phyloP scores from a whole-genome alignment of 2,888 invertebrate species.

The Acanthosepion lycidas region DNA sequence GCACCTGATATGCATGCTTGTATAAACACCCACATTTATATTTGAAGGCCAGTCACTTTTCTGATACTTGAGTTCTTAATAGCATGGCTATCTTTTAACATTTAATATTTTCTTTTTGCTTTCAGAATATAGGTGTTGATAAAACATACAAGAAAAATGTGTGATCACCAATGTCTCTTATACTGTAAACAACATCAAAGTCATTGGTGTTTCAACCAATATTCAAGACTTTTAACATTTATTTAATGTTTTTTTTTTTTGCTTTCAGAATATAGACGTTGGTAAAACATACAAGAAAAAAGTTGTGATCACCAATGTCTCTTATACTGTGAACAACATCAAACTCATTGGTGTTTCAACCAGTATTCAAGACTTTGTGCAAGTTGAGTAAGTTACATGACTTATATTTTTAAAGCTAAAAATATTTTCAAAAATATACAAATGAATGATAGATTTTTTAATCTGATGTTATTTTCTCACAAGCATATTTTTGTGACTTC shows the following conservation, averaged over 20 bases:
- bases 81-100: neutral
- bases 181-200: conserved; percentile 74
- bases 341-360: conserved; percentile 73
- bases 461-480: no score
- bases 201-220: conserved; percentile 71
- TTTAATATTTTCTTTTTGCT: neutral
- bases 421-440: no score
- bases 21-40: neutral
- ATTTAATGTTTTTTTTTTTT: conserved; percentile 39
- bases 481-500: no score
- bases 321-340: conserved; percentile 74
- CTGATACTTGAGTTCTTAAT: no score
- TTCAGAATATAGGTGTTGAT: conserved; percentile 59
- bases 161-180: conserved; percentile 74
- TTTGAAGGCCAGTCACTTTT: neutral
- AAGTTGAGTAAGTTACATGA: conserved; percentile 68
- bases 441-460: no score
- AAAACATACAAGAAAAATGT: conserved; percentile 74
- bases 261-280: conserved; percentile 73
- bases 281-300: conserved; percentile 73
- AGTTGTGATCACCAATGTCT: conserved; percentile 74
- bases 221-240: conserved; percentile 71
- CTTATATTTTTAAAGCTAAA: no score
- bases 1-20: no score
- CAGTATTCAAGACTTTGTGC: conserved; percentile 74